phyloP scores from a whole-genome alignment of 2,888 invertebrate species.

The Euphydryas editha region DNA sequence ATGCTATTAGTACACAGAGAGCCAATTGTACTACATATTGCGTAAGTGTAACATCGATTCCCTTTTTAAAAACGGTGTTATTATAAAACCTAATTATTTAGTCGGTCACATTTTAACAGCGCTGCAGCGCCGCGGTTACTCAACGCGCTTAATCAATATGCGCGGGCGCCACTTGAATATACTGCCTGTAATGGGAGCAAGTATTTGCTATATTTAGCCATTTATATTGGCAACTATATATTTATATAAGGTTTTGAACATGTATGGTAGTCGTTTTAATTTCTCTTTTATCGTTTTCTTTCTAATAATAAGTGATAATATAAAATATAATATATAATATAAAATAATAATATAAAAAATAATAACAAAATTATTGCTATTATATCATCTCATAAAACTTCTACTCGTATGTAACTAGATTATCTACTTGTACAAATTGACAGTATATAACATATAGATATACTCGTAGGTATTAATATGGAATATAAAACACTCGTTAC shows the following conservation, averaged over 20 bases:
- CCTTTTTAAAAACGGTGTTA: constrained; percentile 1
- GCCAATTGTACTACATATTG: no score
- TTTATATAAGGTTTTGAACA: constrained; percentile 1
- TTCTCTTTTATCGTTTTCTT: not conserved
- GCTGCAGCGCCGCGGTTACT: constrained; percentile 20
- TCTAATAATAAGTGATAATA: no score
- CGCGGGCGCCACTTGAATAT: constrained; percentile 34
- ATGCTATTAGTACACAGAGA: no score
- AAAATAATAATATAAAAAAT: no score
- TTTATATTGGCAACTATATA: constrained; percentile 9
- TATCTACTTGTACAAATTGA: no score
- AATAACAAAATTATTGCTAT: no score
- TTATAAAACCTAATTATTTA: constrained; percentile 25
- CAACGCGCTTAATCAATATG: constrained; percentile 31
- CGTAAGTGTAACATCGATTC: not conserved
- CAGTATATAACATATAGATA: no score
- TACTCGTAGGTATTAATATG: no score
- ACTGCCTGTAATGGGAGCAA: constrained; percentile 19
- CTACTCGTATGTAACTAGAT: no score
- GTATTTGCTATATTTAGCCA: constrained; percentile 19
- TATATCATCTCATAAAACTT: no score
- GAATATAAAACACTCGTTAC: no score
- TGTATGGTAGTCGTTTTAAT: not conserved
- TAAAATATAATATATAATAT: no score
- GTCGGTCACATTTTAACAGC: constrained; percentile 14